phyloP scores from a whole-genome alignment of 2,888 invertebrate species.

The Diarsia mendica region DNA sequence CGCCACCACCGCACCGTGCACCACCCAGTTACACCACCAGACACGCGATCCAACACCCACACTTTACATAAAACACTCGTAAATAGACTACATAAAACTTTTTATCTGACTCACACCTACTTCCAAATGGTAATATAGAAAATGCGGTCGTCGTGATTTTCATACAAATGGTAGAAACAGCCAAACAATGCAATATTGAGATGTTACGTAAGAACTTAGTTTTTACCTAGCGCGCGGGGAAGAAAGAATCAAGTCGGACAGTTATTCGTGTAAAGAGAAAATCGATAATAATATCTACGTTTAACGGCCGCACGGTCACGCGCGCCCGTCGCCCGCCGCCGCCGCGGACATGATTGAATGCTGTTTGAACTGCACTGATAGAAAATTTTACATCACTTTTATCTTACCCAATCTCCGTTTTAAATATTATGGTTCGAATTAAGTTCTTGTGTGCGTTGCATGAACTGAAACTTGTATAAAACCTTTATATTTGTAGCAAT shows the following conservation, averaged over 20 bases:
- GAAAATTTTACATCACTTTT: slow-evolving; percentile 39
- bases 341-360: slow-evolving; percentile 55
- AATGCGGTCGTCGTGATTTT: slow-evolving; percentile 65
- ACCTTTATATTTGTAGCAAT: not conserved
- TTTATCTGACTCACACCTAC: slow-evolving; percentile 68
- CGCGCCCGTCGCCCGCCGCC: slow-evolving; percentile 37
- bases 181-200: slow-evolving; percentile 51
- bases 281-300: slow-evolving; percentile 72
- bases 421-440: not conserved
- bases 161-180: slow-evolving; percentile 57
- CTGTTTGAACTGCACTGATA: slow-evolving; percentile 52
- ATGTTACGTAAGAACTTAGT: slow-evolving; percentile 52
- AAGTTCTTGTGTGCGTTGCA: not conserved
- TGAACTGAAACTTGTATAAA: slow-evolving; percentile 2
- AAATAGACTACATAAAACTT: slow-evolving; percentile 71
- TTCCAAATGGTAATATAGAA: slow-evolving; percentile 63
- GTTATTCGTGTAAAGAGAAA: slow-evolving; percentile 70
- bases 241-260: slow-evolving; percentile 63
- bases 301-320: slow-evolving; percentile 59
- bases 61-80: slow-evolving; percentile 76
- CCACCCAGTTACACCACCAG: slow-evolving; percentile 55
- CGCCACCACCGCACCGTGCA: slow-evolving; percentile 25
- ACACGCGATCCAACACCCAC: slow-evolving; percentile 74
- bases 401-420: slow-evolving; percentile 8
- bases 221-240: slow-evolving; percentile 31